Base-by-base conservation (phyloP, 1,140 invertebrate species). In the Globodera rostochiensis region DNA sequence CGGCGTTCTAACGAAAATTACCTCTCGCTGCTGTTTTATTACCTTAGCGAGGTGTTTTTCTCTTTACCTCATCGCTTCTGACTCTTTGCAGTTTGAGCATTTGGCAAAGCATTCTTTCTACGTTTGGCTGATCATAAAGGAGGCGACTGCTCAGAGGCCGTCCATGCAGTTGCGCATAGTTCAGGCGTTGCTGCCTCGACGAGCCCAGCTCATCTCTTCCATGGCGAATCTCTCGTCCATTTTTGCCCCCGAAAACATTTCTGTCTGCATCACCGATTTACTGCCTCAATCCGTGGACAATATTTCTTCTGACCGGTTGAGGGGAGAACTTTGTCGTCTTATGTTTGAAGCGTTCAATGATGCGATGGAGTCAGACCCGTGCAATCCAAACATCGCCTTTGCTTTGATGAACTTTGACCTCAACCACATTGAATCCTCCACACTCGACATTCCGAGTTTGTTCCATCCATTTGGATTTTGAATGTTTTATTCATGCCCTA, bases 311-410 rank as follows among this genome's bases (percentile, higher is more conserved):
- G 64, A 64, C 21, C 69, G 83, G 75, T 47, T 85, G n/a, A 53
- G 78, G 36, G 83, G 83, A 5, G 84, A 84, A 74, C 74, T 85
- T 15, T 83, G 53, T 78, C 80, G 83, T 21, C 53, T 74, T n/a
- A 73, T 84, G 53, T 45, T 85, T 50, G 83, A 84, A 74, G 69
- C 76, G 11, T 78, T 81, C 60, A 85, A 79, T 70, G 83, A 85
- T 64, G 66, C 83, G 3, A 47, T 84, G 11, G 73, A 85, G 73
- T 70, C 69, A 13, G 79, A 81, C 78, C 67, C 78, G 53, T 46
- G 49, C 47, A 57, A n/a, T 11, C 74, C 83, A 57, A 84, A 84
- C 70, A 9, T 84, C n/a, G 75, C 83, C 4, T 84, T 60, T 77
- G 66, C 77, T 7, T 60, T 84, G 64, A 70, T 85, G 25, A 77